phyloP scores from a whole-genome alignment of 1,140 invertebrate genomes.

The Plectrocnemia conspersa region DNA sequence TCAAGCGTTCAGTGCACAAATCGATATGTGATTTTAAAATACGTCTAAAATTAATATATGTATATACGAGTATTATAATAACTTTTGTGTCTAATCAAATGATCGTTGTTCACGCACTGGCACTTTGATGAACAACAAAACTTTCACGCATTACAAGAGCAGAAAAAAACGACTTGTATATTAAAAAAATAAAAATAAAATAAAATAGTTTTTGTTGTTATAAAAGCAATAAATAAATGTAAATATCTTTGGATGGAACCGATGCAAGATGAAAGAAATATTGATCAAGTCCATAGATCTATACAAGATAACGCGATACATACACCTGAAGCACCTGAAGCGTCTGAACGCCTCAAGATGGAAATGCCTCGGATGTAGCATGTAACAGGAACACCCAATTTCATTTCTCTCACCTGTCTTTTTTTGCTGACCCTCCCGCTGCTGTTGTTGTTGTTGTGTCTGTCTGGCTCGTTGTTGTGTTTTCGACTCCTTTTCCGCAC shows the following conservation, averaged over 20 bases:
- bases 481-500: slow-evolving; percentile 3
- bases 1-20: slow-evolving; percentile 1
- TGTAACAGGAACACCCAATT: slow-evolving; percentile 17
- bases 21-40: background rate
- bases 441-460: background rate
- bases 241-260: slow-evolving; percentile 19
- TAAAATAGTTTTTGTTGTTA: too few species aligned
- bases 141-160: too few species aligned
- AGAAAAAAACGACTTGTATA: too few species aligned
- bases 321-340: slow-evolving; percentile 31
- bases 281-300: background rate
- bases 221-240: too few species aligned
- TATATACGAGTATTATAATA: too few species aligned
- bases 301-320: slow-evolving; percentile 24
- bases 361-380: slow-evolving; percentile 8
- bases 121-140: too few species aligned
- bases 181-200: too few species aligned
- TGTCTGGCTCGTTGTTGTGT: slow-evolving; percentile 13
- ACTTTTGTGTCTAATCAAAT: too few species aligned
- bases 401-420: slow-evolving; percentile 20
- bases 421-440: background rate
- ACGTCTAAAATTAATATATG: too few species aligned
- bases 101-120: too few species aligned
- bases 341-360: slow-evolving; percentile 17
- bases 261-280: background rate